Base-by-base conservation (phyloP, 2,113 vertebrate species). In the Oryzias curvinotus region DNA sequence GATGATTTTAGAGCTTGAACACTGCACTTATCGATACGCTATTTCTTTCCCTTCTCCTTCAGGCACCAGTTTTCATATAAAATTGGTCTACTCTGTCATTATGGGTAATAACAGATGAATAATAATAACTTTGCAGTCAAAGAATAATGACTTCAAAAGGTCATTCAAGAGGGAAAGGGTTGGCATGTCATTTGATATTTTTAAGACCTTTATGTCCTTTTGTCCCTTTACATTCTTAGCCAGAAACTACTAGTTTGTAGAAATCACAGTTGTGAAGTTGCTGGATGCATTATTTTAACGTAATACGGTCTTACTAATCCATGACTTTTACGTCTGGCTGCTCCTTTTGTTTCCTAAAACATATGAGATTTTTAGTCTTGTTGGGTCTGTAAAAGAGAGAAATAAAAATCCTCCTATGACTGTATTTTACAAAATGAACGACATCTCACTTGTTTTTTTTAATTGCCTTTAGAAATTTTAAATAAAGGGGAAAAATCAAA, bases 51-150 rank as follows among this genome's bases (percentile, higher is more conserved):
- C 69, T 50, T 57, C 60, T 81, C 63, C 81, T 68, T 60, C 28
- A 28, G 56, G 78, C 77, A 79, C 44, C 67, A 71, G 69, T 80
- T 2, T 16, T 76, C 78, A 73, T 77, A 66, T 85, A 75, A 83
- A 80, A 73, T 88, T 77, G 80, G 62, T 54, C 63, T 19, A 61
- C 61, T 80, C 57, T 19, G 55, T 53, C 19, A 45, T 65, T 87
- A 46, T 60, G 49, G 25, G 43, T 52, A 50, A 85, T 83, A 85
- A 75, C 68, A 62, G 67, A 79, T 75, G 77, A 80, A 52, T 77
- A 78, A 90, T 65, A 18, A 65, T 61, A 21, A 64, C 62, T 76
- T 72, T 47, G 67, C 1, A n/a, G 71, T 71, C 71, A 30, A 56
- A 71, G 49, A 43, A 46, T 62, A 61, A 45, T 77, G 75, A 76